phyloP scores from a whole-genome alignment of 2,113 vertebrate species.

The Polypterus bichir region DNA sequence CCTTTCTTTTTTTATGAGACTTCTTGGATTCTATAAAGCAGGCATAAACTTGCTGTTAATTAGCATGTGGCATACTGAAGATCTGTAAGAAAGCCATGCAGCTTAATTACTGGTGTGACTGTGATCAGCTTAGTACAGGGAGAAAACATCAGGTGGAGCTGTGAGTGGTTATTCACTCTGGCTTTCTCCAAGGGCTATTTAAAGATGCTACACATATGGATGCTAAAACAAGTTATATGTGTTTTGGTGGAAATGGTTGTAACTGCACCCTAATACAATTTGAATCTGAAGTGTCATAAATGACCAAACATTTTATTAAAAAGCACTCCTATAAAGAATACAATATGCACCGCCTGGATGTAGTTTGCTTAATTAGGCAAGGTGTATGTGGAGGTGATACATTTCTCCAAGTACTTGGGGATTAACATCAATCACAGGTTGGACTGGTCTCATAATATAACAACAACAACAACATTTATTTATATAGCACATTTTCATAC shows the following conservation, averaged over 20 bases:
- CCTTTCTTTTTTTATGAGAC: too few relatives aligned
- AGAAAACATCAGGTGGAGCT: slow-evolving; percentile 33
- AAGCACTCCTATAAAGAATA: not conserved
- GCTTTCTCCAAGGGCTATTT: slow-evolving; percentile 15
- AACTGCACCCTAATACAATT: slow-evolving; percentile 11
- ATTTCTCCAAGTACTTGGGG: too few relatives aligned
- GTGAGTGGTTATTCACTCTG: not conserved
- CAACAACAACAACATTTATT: too few relatives aligned
- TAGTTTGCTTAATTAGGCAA: too few relatives aligned
- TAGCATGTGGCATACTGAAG: not conserved
- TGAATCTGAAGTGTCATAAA: not conserved
- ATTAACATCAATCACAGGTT: too few relatives aligned
- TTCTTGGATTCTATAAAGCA: too few relatives aligned
- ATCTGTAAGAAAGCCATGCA: slow-evolving; percentile 1
- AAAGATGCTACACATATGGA: not conserved
- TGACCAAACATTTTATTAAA: not conserved
- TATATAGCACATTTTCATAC: too few relatives aligned
- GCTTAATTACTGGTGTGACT: not conserved
- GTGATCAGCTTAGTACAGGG: not conserved
- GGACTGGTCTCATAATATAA: too few relatives aligned
- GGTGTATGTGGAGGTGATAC: too few relatives aligned
- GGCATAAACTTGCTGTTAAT: not conserved
- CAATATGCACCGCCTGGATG: too few relatives aligned
- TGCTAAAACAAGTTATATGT: not conserved
- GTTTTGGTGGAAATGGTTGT: slow-evolving; percentile 4